A percentile compares a stretch with the other conserved stretches of the same genome.
These are phyloP conservation scores for Drosophila neoperkinsi DNA, from an alignment of 2,888 invertebrate genomes.

Conservation along the genomic window DNA sequence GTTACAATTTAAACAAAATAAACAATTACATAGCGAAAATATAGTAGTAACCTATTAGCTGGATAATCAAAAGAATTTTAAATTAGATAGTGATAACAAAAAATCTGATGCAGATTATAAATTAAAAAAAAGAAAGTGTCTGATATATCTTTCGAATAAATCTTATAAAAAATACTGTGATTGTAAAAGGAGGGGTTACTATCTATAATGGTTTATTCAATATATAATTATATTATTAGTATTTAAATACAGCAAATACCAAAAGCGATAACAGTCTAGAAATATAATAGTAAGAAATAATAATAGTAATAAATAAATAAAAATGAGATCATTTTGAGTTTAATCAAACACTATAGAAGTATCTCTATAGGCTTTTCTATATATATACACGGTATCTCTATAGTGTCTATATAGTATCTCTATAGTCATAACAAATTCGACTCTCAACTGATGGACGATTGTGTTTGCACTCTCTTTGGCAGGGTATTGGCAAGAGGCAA, in stretches of 20 bases:
- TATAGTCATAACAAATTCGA: background rate
- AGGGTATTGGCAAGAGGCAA: conserved; percentile 5
- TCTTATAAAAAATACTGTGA: no score
- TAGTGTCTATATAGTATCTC: background rate
- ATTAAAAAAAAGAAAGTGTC: no score
- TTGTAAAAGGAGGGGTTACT: rapidly evolving
- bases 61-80: background rate
- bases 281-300: background rate
- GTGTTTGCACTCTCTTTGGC: background rate
- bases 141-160: no score
- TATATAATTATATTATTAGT: background rate
- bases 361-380: background rate
- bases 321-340: background rate
- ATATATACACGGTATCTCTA: background rate
- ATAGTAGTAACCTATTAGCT: no score
- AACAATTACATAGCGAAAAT: background rate
- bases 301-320: background rate
- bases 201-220: background rate
- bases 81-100: background rate
- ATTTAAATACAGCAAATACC: background rate
- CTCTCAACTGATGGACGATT: background rate
- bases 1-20: no score
- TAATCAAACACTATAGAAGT: background rate
- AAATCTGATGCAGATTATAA: no score
- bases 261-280: background rate